phyloP scores from a whole-genome alignment of 2,113 vertebrate species.

The Zosterops lateralis region DNA sequence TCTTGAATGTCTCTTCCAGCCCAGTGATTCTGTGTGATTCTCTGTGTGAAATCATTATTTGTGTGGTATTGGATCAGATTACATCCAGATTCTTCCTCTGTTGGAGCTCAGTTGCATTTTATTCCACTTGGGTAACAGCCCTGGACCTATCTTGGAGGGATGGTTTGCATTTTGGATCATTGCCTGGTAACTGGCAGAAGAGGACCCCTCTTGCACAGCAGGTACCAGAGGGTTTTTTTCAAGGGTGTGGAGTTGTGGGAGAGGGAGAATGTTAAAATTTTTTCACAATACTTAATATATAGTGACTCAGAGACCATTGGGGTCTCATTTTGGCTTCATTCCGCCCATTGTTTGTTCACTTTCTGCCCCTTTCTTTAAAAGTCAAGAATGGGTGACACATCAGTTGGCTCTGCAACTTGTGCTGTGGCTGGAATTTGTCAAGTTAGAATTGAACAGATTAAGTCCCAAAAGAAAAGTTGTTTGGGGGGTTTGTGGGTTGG shows the following conservation, averaged over 20 bases:
- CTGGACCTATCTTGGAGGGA: not conserved
- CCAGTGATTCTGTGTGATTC: not conserved
- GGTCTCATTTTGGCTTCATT: not conserved
- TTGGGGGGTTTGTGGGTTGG: not conserved
- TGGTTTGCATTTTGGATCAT: not conserved
- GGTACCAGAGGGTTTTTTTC: not conserved
- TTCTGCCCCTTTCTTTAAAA: not conserved
- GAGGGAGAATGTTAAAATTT: not conserved
- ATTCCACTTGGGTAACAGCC: not conserved
- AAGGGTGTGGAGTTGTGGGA: not conserved
- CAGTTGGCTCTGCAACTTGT: fast-evolving
- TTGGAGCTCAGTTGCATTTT: not conserved
- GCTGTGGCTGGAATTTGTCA: not conserved
- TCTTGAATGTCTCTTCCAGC: not conserved
- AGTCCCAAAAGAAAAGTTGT: not conserved
- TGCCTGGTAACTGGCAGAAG: not conserved
- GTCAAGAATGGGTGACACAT: not conserved
- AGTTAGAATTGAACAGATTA: not conserved
- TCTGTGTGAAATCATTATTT: not conserved
- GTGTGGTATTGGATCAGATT: not conserved
- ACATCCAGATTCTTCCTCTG: not conserved
- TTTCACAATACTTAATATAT: not conserved
- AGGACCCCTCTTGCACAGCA: not conserved
- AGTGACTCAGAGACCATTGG: not conserved
- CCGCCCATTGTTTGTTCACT: not conserved